Conservation (phyloP, 2,113 vertebrate genomes). For the Etia nguti region DNA sequence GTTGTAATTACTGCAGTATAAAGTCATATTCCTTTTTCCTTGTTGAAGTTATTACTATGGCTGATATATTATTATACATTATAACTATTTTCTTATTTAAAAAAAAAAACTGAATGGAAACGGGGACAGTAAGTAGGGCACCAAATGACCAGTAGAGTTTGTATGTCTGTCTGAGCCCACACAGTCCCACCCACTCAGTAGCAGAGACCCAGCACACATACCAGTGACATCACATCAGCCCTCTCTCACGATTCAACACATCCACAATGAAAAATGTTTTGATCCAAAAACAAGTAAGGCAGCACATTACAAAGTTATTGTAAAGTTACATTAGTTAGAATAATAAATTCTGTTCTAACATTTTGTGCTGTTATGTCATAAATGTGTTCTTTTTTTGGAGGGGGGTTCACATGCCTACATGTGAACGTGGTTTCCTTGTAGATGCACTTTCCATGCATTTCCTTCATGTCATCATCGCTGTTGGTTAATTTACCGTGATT, state of each 20-base stretch:
- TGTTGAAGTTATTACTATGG: not conserved
- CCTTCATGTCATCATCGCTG: not conserved
- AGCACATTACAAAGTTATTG: not conserved
- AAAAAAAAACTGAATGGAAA: not conserved
- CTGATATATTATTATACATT: not conserved
- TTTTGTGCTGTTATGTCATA: not conserved
- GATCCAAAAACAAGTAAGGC: not conserved
- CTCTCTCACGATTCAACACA: not conserved
- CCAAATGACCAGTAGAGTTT: not conserved
- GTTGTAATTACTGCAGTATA: not conserved
- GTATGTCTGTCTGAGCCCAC: slow-evolving; percentile 26
- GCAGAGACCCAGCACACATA: not conserved
- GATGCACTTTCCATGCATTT: slow-evolving; percentile 12
- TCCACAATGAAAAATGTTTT: not conserved
- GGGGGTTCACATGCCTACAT: not conserved
- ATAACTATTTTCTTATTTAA: not conserved
- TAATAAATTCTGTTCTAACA: not conserved
- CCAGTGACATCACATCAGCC: slow-evolving; percentile 24
- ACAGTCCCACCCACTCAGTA: slow-evolving; percentile 24
- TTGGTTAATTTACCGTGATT: not conserved
- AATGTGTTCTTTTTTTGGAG: not conserved
- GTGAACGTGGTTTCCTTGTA: not conserved
- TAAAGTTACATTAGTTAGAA: not conserved
- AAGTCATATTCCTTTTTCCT: not conserved
- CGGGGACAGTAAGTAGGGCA: not conserved